Evolutionary conservation across 1,140 invertebrate species (phyloP).

Genomic region (Arctopsyche grandis): DNA sequence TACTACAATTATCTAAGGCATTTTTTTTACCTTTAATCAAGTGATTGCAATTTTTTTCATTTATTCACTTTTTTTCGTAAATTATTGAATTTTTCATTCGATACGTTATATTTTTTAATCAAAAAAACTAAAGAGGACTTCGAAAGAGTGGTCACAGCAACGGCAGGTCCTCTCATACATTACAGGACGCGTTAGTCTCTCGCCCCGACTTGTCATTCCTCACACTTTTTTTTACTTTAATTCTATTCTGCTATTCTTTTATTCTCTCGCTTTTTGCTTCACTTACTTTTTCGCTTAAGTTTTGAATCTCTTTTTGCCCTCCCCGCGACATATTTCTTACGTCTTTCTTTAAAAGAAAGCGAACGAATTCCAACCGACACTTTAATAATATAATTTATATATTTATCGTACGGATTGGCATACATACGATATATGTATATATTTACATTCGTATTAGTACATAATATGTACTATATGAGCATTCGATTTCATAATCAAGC

Average conservation of each 20-base stretch:
- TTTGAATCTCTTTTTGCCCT: conserved; percentile 35
- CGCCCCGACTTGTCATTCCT: conserved; percentile 53
- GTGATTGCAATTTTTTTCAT: too few species aligned
- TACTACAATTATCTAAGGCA: too few species aligned
- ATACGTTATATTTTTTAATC: too few species aligned
- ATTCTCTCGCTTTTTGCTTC: conserved; percentile 42
- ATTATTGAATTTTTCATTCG: too few species aligned
- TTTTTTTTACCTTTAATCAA: too few species aligned
- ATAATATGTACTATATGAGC: neutral
- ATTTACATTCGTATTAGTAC: neutral
- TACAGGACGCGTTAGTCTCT: conserved; percentile 45
- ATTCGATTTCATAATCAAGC: conserved; percentile 26
- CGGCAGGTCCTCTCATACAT: conserved; percentile 41
- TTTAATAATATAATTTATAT: neutral
- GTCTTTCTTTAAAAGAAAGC: conserved; percentile 47
- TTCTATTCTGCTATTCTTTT: conserved; percentile 47
- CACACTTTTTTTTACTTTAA: conserved; percentile 53
- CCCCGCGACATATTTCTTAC: conserved; percentile 50
- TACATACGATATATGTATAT: neutral
- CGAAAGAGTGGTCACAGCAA: conserved; percentile 4
- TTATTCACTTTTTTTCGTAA: too few species aligned
- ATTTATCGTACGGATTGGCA: neutral
- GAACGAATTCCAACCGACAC: neutral
- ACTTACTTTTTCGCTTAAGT: conserved; percentile 30
- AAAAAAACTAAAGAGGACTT: too few species aligned